Base-by-base conservation (phyloP, 2,888 invertebrate genomes). In the Amphipyra berbera region DNA sequence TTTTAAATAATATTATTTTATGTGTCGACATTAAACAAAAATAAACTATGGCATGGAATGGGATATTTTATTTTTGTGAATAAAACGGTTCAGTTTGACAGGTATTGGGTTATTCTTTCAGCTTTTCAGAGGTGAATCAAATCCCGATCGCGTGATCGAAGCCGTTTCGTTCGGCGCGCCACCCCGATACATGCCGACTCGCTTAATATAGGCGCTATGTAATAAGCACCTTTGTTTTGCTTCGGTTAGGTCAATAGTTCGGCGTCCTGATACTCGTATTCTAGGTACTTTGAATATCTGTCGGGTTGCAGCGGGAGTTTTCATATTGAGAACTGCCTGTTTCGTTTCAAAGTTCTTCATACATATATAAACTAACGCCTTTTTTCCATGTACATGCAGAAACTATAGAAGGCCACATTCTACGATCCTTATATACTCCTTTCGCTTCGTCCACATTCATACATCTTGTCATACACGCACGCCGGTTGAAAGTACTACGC, bases 121-220 rank as follows among this genome's bases (percentile, higher is more conserved):
- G 57, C 81, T 81, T 86, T 87, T 83, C 69, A 82, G 82, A 80
- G 82, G 78, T 79, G 79, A 81, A 84, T 86, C 82, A 79, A 82
- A 84, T 78, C n/a, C n/a, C 65, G 82, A 82, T 92, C 86, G 92
- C 92, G 91, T 93, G 92, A 84, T 88, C 81, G 57, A 88, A 90
- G 85, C 86, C 86, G 86, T 91, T 92, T 84, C 80, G 84, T 87
- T 88, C 83, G 82, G 83, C 81, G 82, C 86, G 82, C 84, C 83
- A 81, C 72, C 65, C 63, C 64, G 75, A 77, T 83, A 82, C 79
- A 78, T 80, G 68, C 79, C 71, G 61, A 44, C 63, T 62, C 44
- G 73, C 73, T 78, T 78, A 79, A 80, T 79, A 78, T 73, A 65
- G 77, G 71, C 59, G 68, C 76, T 75, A 61, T 68, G 78, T 84